Base-by-base conservation (phyloP, 2,113 vertebrate genomes). In the Aldabrachelys gigantea region DNA sequence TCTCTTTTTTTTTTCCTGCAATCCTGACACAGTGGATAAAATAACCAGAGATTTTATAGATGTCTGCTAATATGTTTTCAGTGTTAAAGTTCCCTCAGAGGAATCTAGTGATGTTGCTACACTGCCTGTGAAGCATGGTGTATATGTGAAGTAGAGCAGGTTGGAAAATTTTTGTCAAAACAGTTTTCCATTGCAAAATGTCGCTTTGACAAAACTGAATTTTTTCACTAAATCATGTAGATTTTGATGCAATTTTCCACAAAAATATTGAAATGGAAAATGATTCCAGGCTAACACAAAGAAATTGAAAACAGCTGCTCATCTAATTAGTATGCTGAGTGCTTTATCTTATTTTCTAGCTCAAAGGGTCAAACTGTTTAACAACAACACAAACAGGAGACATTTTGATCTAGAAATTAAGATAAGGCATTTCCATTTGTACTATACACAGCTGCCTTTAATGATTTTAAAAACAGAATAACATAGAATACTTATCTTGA, bases 11-110 rank as follows among this genome's bases (percentile, higher is more conserved):
- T 65, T 3, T 5, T 54, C 31, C 41, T 14, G 82, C 88, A 50
- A 44, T 87, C 16, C 82, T 89, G 76, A 80, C 24, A 86, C 29
- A 86, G 47, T 35, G 69, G 19, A 22, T 85, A 94, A 92, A 93
- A 89, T 52, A 92, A 92, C 53, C 3, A 12, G 29, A 56, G 56
- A 94, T 85, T 89, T 95, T 92, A 72, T 25, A 92, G 49, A 35
- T 75, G 38, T 29, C 9, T 80, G 3, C 65, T 79, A 87, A 92
- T 88, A 17, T 12, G 35, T 25, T 44, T 44, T 38, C 38, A 44
- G 35, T 69, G 88, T 82, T 72, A 44, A 12, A 3, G n/a, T 89
- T 69, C 47, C 25, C 89, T 84, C 86, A 80, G 0, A 91, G 82
- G 31, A 91, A 65, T 49, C 38, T 44, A 80, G 29, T 7, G 31